Evolutionary conservation across 1,140 invertebrate species (phyloP), one percentile per base, ranked within the genome.

Genomic region (Lordiphosa collinella): DNA sequence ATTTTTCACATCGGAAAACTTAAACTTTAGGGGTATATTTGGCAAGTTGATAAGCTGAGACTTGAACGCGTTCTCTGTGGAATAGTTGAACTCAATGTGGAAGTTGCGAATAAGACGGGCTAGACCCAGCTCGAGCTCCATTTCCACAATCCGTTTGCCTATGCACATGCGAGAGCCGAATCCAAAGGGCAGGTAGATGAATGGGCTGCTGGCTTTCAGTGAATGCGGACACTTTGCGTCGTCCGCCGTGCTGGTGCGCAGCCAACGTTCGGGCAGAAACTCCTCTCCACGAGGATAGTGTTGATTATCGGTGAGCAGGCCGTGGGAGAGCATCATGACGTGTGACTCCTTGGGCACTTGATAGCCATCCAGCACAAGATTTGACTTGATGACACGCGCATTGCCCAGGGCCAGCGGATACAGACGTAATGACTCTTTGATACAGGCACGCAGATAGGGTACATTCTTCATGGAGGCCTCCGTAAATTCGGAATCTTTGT

Each of bases 121-220:
- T 1, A 93, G 54, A 13, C 92, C 91, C 31, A 93, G 88, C 66
- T 93, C 91, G 34, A 95, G 76, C 79, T 94, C 94, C 74, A 94
- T 90, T 70, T 94, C 92, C 1, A 94, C 94, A 61, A 95, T 91
- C 37, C 94, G 89, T 54, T 92, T 91, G 3, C 91, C 92, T 44
- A 92, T 88, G 58, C 92, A 92, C 68, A 88, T 90, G 2, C 91
- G 78, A 0, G 90, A 89, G 10, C 93, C 93, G 49, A 92, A 92
- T 2, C 93, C 93, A 60, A 94, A 94, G 0, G 92, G 92, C 18
- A 89, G 82, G 50, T 89, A 91, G 0, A 90, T 89, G 48, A 93
- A 93, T 0, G 92, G 91, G 79, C 57, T 70, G 11, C 53, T 87
- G 2, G 72, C 16, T 38, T 71, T 87, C 1, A 87, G 52, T 0